Base-by-base conservation (phyloP, 2,888 invertebrate genomes). In the Scaptomyza reducta region DNA sequence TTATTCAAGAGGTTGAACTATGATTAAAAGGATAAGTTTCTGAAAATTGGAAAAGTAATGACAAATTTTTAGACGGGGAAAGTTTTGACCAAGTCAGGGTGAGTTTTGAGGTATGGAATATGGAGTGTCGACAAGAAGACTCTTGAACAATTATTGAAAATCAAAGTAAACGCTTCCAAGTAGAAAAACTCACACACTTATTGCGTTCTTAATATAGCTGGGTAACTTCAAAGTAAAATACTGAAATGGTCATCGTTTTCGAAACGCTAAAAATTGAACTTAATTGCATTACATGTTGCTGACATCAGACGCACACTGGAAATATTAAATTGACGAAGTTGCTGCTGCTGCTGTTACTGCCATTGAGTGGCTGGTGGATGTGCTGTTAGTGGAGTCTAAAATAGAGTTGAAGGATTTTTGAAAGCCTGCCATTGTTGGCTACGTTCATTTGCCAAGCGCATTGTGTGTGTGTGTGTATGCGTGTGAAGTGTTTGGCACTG, bases 401-500 rank as follows among this genome's bases (percentile, higher is more conserved):
- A 16, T 63, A n/a, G 59, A 45, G 41, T 64, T 46, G 41, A 35
- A 46, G 59, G 41, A 45, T 75, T 35, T 64, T 69, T 54, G 59
- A 38, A 49, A 56, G 57, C 57, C 61, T 56, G 60, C 45, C 74
- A 38, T 47, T 25, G 42, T 51, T 25, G 42, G 50, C 42, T 40
- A 66, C 86, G 77, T 79, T 85, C 76, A 80, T 77, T 80, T 87
- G 68, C 63, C 58, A 61, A 71, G 73, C 76, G 66, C 81, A 76
- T 84, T 87, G 81, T 80, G 62, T 50, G 70, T 74, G 66, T 33
- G 33, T 33, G 53, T 69, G 55, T 67, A 70, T 84, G 81, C 80
- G 64, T 53, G 67, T 84, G 65, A 85, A 83, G 82, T 83, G 87
- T 79, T 87, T 87, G 85, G 79, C 70, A 56, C 65, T 59, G 50